Conservation (phyloP, 2,113 vertebrate genomes). For the human region DNA sequence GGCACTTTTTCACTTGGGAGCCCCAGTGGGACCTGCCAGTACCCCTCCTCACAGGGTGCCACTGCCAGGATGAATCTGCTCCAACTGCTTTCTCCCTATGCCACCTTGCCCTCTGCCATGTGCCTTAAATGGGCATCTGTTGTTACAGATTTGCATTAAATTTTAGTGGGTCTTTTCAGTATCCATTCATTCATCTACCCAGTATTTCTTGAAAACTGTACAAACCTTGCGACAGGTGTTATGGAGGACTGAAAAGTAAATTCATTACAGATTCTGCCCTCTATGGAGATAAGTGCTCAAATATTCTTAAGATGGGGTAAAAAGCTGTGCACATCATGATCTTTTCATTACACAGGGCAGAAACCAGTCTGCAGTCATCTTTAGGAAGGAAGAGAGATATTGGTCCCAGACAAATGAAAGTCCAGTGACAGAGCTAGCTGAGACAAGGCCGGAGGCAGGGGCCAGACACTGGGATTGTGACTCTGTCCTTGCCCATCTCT, state of each 20-base stretch:
- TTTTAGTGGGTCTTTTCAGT: background rate
- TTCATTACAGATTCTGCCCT: background rate
- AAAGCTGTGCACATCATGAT: background rate
- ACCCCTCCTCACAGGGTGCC: too few species aligned
- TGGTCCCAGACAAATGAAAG: background rate
- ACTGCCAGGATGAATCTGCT: background rate
- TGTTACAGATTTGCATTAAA: background rate
- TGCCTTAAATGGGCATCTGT: background rate
- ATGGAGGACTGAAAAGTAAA: background rate
- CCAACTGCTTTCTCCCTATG: background rate
- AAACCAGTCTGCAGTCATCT: background rate
- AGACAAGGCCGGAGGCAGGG: accelerated
- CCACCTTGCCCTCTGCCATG: background rate
- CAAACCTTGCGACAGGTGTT: background rate
- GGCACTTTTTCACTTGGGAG: background rate
- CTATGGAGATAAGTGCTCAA: background rate
- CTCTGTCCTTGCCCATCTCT: too few species aligned
- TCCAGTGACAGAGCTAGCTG: background rate
- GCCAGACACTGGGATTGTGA: too few species aligned
- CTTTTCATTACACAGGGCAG: background rate
- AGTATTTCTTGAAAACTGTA: background rate
- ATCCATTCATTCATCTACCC: background rate
- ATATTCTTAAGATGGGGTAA: background rate
- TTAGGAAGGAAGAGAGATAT: background rate
- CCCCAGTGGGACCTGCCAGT: too few species aligned